Evolutionary conservation across 2,888 invertebrate species (phyloP), one percentile per base, ranked within the genome.

Genomic region (Lithophane semibrunnea): DNA sequence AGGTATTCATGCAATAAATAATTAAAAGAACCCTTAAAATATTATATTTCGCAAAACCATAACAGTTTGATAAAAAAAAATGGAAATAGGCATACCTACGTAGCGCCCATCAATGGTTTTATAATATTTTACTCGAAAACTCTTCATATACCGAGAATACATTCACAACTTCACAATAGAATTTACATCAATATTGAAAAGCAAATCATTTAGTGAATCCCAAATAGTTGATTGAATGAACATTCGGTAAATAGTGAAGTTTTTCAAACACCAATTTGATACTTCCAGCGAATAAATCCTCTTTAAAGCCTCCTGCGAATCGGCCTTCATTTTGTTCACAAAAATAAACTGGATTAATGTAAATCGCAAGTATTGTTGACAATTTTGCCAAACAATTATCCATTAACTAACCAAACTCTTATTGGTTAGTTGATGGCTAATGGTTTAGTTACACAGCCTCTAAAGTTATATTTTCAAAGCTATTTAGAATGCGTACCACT

Each of bases 381-480:
- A 75, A 24, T 76, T 63, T 24, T 13, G 24, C 52, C 13, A 56
- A 72, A 73, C 78, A 75, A 58, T 52, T 64, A 78, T 78, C 73
- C 37, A 44, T 64, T 16, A 82, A 52, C n/a, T 56, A 54, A 47
- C 47, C 37, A 37, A 37, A 29, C 29, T 60, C 60, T 60, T 29
- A 16, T 8, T 29, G 29, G 29, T 60, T 60, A 29, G 29, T 29
- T 60, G 1, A 60, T 60, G 60, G 18, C 16, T 29, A 29, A 8
- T 29, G 60, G 29, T 29, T 60, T 16, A 9, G 3, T 29, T 29
- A 56, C n/a, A n/a, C 67, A 63, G 9, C 42, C 56, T 42, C 44
- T n/a, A 44, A 78, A 81, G 21, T 81, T 74, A 44, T 75, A 58
- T 82, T 82, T 82, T 65, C 58, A 75, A 75, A 65, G 58, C 37